Conservation (phyloP, 37 sponge, comb jelly and placozoan species). For the Aplysina aerophoba region DNA sequence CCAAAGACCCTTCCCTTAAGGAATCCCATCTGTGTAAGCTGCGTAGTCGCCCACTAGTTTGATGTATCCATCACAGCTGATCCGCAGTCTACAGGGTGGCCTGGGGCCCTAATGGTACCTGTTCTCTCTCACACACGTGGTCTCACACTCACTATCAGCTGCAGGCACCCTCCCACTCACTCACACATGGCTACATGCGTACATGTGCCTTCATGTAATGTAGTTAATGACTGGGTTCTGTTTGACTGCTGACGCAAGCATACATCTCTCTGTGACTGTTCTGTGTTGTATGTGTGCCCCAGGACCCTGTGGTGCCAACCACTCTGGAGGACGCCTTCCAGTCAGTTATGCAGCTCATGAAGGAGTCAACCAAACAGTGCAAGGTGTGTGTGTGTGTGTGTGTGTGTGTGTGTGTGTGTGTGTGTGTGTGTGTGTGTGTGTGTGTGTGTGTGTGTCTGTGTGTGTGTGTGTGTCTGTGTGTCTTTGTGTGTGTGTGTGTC, state of each 20-base stretch:
- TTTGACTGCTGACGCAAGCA: too few relatives aligned
- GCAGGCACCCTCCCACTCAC: too few relatives aligned
- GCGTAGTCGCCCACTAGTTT: not conserved
- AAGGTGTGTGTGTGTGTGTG: slow-evolving; percentile 45
- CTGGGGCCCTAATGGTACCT: slow-evolving; percentile 13
- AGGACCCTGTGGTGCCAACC: slow-evolving; percentile 71
- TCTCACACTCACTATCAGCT: too few relatives aligned
- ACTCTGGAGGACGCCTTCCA: slow-evolving; percentile 79
- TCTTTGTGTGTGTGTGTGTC: slow-evolving; percentile 8
- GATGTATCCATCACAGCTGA: not conserved
- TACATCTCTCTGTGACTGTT: too few relatives aligned
- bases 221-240: not conserved
- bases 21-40: slow-evolving; percentile 31
- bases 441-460: not conserved
- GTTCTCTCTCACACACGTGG: too few relatives aligned
- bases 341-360: slow-evolving; percentile 63
- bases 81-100: not conserved
- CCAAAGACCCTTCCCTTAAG: slow-evolving; percentile 22
- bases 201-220: not conserved
- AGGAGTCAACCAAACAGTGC: slow-evolving; percentile 63
- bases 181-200: too few relatives aligned
- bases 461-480: not conserved
- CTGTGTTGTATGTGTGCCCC: too few relatives aligned
- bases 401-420: slow-evolving; percentile 3
- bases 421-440: not conserved